Evolutionary conservation across 2,113 vertebrate species (phyloP).

Genomic region (Panthera tigris): DNA sequence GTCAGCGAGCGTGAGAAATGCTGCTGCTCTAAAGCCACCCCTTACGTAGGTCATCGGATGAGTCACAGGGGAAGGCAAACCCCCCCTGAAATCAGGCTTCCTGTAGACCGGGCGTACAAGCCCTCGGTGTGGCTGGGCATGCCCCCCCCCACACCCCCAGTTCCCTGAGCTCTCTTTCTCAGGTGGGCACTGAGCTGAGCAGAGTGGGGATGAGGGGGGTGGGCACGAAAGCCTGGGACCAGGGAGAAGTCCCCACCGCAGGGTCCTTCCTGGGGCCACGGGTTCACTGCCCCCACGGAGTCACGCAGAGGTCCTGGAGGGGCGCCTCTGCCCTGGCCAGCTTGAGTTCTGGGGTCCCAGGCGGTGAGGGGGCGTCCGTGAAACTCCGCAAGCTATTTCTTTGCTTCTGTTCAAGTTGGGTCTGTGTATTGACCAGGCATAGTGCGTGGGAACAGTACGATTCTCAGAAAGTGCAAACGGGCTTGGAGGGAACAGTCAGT

Average conservation of each 20-base stretch:
- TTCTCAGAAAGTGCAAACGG: background rate
- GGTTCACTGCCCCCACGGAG: too few relatives aligned
- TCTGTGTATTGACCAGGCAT: background rate
- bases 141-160: too few relatives aligned
- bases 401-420: background rate
- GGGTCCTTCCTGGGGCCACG: background rate
- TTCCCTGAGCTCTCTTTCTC: background rate
- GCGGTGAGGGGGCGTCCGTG: background rate
- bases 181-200: background rate
- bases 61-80: background rate
- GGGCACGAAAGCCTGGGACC: background rate
- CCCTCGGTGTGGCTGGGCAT: too few relatives aligned
- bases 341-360: background rate
- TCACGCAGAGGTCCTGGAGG: background rate
- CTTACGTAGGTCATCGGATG: rapidly evolving
- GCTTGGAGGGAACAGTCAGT: background rate
- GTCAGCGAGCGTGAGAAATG: background rate
- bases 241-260: background rate
- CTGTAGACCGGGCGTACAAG: background rate
- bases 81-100: background rate
- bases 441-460: too few relatives aligned
- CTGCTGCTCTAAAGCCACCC: background rate
- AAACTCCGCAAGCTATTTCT: background rate
- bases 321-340: background rate
- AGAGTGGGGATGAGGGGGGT: rapidly evolving